A percentile compares a stretch with the other conserved stretches of the same genome.
Evolutionary conservation across 2,113 vertebrate species (phyloP).

Genomic region (Isichthys henryi): DNA sequence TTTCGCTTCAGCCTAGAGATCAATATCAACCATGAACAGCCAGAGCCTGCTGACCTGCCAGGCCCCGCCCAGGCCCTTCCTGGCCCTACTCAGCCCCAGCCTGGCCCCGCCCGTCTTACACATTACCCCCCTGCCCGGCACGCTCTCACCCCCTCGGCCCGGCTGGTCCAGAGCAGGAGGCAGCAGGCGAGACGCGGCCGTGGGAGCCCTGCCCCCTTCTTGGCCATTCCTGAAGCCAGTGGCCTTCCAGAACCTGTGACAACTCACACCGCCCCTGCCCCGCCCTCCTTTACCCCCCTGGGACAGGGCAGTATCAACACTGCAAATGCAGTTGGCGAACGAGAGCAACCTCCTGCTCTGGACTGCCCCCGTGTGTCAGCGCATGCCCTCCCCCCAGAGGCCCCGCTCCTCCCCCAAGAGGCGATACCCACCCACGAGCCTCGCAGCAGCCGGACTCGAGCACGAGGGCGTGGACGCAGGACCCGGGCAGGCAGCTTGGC

Average conservation of each 20-base stretch:
- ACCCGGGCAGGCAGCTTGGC: conserved; percentile 48
- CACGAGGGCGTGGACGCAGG: conserved; percentile 70
- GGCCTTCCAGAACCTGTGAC: conserved; percentile 32
- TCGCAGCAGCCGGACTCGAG: conserved; percentile 72
- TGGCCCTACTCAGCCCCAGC: conserved; percentile 37
- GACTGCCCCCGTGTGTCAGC: conserved; percentile 47
- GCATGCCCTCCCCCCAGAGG: background rate
- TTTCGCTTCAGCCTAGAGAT: conserved; percentile 93
- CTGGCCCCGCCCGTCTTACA: conserved; percentile 24
- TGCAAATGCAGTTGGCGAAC: conserved; percentile 49
- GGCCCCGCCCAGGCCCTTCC: conserved; percentile 34
- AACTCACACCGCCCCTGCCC: conserved; percentile 33
- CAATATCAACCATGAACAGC: conserved; percentile 87
- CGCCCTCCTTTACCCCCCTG: conserved; percentile 33
- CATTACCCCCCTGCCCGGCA: conserved; percentile 41
- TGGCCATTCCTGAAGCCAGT: conserved; percentile 41
- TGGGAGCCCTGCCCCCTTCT: conserved; percentile 55
- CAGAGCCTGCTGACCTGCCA: conserved; percentile 54
- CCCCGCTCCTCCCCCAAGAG: background rate
- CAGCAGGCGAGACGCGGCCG: conserved; percentile 65
- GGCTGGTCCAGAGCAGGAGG: conserved; percentile 54
- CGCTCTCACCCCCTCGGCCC: conserved; percentile 45
- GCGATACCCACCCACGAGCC: conserved; percentile 47
- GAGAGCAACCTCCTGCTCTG: conserved; percentile 38
- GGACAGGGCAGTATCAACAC: conserved; percentile 47